Percentiles rank a stretch among this genome's conserved stretches.
phyloP scores from a whole-genome alignment of 2,797 vertebrate genomes.

The Borostomias antarcticus region DNA sequence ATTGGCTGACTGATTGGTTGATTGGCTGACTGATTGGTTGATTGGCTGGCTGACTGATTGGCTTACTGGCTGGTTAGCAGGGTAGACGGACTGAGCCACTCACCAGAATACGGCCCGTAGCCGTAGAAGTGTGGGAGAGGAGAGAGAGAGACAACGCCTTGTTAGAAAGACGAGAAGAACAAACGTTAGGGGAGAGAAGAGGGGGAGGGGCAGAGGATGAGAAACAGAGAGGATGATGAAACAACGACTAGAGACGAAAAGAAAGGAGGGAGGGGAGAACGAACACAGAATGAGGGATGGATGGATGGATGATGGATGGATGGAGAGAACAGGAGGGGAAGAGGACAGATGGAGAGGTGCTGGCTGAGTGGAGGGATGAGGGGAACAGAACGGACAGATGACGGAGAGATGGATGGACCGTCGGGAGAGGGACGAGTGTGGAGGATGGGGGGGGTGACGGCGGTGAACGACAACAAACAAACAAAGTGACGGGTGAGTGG shows the following conservation, averaged over 20 bases:
- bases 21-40: no score
- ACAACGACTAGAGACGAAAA: no score
- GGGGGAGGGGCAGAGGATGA: background rate
- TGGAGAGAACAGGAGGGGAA: constrained; percentile 4
- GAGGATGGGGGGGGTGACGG: no score
- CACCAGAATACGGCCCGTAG: no score
- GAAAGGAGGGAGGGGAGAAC: no score
- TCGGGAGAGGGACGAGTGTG: background rate
- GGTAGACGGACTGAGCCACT: background rate
- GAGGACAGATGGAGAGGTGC: no score
- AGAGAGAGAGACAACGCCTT: constrained; percentile 5
- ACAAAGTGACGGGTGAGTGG: background rate
- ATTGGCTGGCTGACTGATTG: no score
- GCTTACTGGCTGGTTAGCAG: constrained; percentile 1
- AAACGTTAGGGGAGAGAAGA: background rate
- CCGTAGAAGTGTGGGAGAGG: background rate
- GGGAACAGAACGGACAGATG: no score
- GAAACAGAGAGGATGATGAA: no score
- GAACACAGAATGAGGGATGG: background rate
- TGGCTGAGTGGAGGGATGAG: no score
- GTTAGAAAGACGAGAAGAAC: background rate
- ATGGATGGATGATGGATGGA: no score
- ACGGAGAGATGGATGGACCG: background rate
- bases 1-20: no score
- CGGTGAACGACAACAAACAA: constrained; percentile 49